Evolutionary conservation across 2,113 vertebrate genomes (phyloP).

Genomic region (Copsychus sechellarum): DNA sequence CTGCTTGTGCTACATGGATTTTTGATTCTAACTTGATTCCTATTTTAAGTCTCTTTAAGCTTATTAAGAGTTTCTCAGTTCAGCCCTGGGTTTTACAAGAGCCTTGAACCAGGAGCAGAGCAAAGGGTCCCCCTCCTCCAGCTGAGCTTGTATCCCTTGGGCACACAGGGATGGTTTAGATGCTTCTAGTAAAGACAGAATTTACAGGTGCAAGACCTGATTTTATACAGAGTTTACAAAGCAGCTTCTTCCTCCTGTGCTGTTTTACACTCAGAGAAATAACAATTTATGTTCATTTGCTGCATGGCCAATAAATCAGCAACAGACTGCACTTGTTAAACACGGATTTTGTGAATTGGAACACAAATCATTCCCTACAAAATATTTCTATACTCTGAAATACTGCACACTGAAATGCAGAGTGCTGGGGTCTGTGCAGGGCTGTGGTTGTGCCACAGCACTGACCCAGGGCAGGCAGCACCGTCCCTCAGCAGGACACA

Average conservation of each 20-base stretch:
- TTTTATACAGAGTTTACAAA: background rate
- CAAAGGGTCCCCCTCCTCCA: background rate
- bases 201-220: background rate
- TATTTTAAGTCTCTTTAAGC: background rate
- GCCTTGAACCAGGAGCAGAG: background rate
- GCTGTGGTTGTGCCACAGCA: background rate
- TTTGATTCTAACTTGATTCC: background rate
- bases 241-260: background rate
- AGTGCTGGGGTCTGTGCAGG: background rate
- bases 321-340: background rate
- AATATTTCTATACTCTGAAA: background rate
- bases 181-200: background rate
- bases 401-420: background rate
- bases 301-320: background rate
- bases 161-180: background rate
- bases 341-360: rapidly evolving
- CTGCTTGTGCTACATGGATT: background rate
- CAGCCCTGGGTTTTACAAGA: background rate
- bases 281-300: background rate
- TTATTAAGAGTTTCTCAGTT: background rate
- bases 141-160: background rate
- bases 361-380: background rate
- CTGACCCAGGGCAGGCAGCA: background rate
- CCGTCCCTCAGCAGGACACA: background rate
- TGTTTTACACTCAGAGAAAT: background rate